Conservation (phyloP, 2,113 vertebrate species). For the Pelodiscus sinensis region DNA sequence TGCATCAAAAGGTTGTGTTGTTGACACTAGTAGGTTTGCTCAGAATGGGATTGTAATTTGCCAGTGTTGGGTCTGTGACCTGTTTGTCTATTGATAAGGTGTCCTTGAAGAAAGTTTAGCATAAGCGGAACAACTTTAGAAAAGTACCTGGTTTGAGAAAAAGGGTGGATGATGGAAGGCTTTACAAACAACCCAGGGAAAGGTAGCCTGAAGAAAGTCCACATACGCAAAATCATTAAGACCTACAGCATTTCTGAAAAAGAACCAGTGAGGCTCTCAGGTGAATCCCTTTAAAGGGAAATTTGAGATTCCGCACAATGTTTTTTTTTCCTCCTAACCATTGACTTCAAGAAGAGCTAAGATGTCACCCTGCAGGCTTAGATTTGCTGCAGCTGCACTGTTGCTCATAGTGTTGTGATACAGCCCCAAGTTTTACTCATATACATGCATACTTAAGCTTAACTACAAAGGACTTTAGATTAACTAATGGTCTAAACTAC, state of each 20-base stretch:
- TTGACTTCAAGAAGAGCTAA: background rate
- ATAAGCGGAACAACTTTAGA: background rate
- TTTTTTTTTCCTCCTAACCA: background rate
- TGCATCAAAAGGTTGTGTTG: background rate
- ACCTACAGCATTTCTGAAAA: background rate
- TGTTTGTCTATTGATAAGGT: background rate
- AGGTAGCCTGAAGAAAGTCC: background rate
- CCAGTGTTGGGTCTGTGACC: background rate
- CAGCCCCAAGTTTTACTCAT: background rate
- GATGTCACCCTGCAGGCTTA: constrained; percentile 1
- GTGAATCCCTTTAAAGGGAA: background rate
- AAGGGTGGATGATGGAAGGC: background rate
- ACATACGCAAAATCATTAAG: background rate
- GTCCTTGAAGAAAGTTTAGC: background rate
- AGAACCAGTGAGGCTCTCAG: background rate
- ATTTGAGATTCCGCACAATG: background rate
- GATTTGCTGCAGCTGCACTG: constrained; percentile 16
- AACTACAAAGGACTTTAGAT: too few species aligned
- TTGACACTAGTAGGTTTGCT: background rate
- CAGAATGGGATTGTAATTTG: too few species aligned
- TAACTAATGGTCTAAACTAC: background rate
- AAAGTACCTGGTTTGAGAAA: background rate
- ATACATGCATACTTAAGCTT: background rate
- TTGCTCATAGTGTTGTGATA: background rate
- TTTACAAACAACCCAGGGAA: background rate